Base-by-base conservation (phyloP, 2,888 invertebrate species). In the Netelia melanura region DNA sequence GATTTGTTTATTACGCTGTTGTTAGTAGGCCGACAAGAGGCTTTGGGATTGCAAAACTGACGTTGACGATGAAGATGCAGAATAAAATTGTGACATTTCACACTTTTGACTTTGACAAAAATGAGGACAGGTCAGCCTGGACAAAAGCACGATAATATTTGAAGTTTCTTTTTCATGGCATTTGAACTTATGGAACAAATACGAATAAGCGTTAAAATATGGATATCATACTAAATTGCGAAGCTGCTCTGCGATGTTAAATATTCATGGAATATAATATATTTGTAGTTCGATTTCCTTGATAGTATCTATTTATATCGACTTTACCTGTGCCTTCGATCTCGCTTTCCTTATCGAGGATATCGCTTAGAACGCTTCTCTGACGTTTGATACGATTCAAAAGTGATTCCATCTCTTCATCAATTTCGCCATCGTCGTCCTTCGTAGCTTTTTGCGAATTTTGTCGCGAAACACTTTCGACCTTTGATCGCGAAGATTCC, bases 351-450 rank as follows among this genome's bases (percentile, higher is more conserved):
- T 95, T 95, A 91, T 95, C 95, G 84, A 96, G 94, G 89, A 96
- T 96, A 93, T 97, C 96, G 88, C 96, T 96, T 90, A 97, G 94
- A 90, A 96, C 95, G 93, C 96, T 96, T 92, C 96, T 95, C 93
- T 97, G 96, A 90, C 95, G 95, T 92, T 96, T 95, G 87, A 96
- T 96, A 90, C 96, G 95, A 92, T 94, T 95, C 68, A 97, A 94
- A 81, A 97, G 94, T 83, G 95, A 96, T 92, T 96, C 96, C 89
- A 96, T 93, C 88, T 95, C 95, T 77, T 95, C 95, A 90, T 96
- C 96, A 17, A 93, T 92, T 77, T 94, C 94, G 80, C 95, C 95
- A 82, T 95, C 95, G 82, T 94, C 94, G 11, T 95, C 94, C 65
- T 83, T 80, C 38, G 88, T 84, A 14, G 90, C 91, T 75, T 87